Evolutionary conservation across 1,140 invertebrate species (phyloP).

Genomic region (Formica selysi): DNA sequence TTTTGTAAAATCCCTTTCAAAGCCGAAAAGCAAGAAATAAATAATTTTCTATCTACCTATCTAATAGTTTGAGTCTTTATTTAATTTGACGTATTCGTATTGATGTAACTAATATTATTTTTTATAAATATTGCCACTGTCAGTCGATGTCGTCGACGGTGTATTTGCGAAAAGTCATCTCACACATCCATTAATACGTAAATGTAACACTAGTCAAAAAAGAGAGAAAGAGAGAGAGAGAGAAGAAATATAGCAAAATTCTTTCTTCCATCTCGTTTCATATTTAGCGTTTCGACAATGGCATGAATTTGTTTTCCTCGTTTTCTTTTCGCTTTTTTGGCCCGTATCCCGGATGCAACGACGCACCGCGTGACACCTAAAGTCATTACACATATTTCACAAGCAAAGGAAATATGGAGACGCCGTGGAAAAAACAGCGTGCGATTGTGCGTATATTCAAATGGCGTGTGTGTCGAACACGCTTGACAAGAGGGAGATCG

Average conservation of each 20-base stretch:
- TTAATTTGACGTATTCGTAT: not conserved
- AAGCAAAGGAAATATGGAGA: constrained; percentile 14
- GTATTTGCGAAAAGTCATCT: not conserved
- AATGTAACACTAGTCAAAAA: constrained; percentile 4
- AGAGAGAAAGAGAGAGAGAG: not conserved
- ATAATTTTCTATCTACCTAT: too few relatives aligned
- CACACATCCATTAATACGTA: not conserved
- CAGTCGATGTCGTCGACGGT: not conserved
- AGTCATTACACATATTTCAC: not conserved
- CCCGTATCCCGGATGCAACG: not conserved
- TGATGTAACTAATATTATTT: too few relatives aligned
- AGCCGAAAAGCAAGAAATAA: too few relatives aligned
- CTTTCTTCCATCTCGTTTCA: not conserved
- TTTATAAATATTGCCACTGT: not conserved
- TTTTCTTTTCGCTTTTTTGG: not conserved
- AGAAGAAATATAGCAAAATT: too few relatives aligned
- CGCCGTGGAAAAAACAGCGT: not conserved
- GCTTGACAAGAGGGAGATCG: not conserved
- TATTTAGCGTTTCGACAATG: not conserved
- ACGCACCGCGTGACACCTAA: not conserved
- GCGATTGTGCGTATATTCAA: not conserved
- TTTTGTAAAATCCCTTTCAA: too few relatives aligned
- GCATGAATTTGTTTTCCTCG: too few relatives aligned
- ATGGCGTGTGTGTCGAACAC: not conserved
- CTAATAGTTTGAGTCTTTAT: not conserved